These are phyloP conservation scores for Urophycis tenuis DNA, from an alignment of 2,797 vertebrate genomes.

Conservation along the genomic window DNA sequence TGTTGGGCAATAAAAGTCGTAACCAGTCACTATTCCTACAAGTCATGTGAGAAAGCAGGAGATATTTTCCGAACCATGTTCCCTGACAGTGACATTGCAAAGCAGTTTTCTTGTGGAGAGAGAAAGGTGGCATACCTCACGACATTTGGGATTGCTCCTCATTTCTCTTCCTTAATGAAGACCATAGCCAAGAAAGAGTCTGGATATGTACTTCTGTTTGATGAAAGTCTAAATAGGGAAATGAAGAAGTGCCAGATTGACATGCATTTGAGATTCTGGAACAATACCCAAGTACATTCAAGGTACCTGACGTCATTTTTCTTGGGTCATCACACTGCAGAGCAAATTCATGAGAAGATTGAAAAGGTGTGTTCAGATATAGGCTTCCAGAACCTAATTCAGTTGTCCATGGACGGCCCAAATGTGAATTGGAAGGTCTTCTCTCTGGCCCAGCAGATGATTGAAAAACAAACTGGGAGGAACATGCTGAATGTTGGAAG, in stretches of 20 bases:
- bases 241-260: background rate
- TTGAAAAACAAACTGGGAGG: background rate
- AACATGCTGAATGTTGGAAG: background rate
- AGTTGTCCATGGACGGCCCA: constrained; percentile 17
- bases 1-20: no score
- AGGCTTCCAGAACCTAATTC: background rate
- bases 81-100: background rate
- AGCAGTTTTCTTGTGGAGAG: background rate
- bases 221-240: background rate
- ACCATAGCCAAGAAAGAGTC: background rate
- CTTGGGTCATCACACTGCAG: background rate
- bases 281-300: background rate
- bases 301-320: background rate
- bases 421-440: background rate
- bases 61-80: background rate
- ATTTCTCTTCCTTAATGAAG: background rate
- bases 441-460: background rate
- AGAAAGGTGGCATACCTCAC: background rate
- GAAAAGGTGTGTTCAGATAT: no score
- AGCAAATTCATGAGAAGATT: no score
- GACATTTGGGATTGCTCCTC: background rate
- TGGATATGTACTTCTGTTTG: background rate
- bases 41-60: no score
- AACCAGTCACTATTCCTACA: no score
- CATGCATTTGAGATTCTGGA: background rate